Percentiles rank a stretch among this genome's conserved stretches.
These are phyloP conservation scores for Conomelus anceps DNA, from an alignment of 2,888 invertebrate genomes.

Conservation along the genomic window DNA sequence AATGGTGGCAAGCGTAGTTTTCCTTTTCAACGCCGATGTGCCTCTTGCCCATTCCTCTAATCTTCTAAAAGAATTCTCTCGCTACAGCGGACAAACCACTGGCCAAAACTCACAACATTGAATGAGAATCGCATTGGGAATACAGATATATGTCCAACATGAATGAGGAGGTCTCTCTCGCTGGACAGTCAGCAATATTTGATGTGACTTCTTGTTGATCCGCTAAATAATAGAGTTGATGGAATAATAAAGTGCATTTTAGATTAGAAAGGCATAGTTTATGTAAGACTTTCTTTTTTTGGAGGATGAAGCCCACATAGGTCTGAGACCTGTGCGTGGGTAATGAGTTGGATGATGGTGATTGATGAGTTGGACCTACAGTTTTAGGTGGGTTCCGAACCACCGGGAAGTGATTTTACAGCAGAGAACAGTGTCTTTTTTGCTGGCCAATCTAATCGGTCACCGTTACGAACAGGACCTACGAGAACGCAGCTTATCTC, in stretches of 20 bases:
- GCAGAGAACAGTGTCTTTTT: too few species aligned
- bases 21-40: neutral
- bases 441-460: too few species aligned
- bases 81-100: neutral
- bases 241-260: neutral
- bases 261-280: too few species aligned
- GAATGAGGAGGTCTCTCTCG: neutral
- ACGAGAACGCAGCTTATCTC: too few species aligned
- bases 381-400: too few species aligned
- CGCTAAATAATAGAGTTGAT: neutral
- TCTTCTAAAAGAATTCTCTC: neutral
- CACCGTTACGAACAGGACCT: too few species aligned
- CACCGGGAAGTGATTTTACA: too few species aligned
- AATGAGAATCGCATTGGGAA: neutral
- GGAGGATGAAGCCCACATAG: too few species aligned
- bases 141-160: neutral
- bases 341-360: too few species aligned
- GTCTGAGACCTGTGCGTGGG: too few species aligned
- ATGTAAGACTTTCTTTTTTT: too few species aligned
- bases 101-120: neutral
- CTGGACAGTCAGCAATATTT: neutral
- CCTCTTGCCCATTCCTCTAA: neutral
- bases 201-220: neutral
- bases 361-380: too few species aligned
- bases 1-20: neutral